Evolutionary conservation across 2,113 vertebrate genomes (phyloP).

Genomic region (Gymnarchus niloticus): DNA sequence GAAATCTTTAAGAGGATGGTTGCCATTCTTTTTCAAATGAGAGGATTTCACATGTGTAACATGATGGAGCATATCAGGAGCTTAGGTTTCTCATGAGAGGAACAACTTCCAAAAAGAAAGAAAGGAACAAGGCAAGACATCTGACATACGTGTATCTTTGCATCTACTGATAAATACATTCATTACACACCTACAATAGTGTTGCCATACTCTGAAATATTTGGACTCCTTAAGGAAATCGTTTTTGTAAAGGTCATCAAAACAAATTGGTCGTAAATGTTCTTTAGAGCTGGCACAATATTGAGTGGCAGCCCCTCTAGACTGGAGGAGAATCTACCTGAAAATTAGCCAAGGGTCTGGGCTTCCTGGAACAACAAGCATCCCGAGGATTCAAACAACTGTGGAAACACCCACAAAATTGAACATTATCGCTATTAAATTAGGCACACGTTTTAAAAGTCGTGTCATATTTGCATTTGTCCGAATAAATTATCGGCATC

Average conservation of each 20-base stretch:
- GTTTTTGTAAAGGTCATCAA: slow-evolving; percentile 2
- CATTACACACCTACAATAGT: background rate
- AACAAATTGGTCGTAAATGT: background rate
- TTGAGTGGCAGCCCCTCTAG: background rate
- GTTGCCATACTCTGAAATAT: background rate
- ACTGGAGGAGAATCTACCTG: background rate
- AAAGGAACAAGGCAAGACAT: background rate
- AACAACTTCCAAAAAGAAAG: background rate
- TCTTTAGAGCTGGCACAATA: background rate
- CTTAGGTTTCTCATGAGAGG: background rate
- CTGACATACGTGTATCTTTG: background rate
- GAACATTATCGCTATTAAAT: background rate
- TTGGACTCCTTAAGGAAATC: background rate
- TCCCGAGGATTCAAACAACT: background rate
- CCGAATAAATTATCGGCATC: background rate
- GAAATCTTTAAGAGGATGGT: background rate
- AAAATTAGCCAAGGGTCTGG: background rate
- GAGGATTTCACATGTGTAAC: too few species aligned
- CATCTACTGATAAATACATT: background rate
- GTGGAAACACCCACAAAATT: background rate
- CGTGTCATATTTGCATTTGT: background rate
- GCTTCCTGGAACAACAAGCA: background rate
- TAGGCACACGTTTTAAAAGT: background rate
- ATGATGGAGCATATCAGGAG: background rate
- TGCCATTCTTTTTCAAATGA: background rate